Base-by-base conservation (phyloP, 2,888 invertebrate species). In the Plebejus melissa region DNA sequence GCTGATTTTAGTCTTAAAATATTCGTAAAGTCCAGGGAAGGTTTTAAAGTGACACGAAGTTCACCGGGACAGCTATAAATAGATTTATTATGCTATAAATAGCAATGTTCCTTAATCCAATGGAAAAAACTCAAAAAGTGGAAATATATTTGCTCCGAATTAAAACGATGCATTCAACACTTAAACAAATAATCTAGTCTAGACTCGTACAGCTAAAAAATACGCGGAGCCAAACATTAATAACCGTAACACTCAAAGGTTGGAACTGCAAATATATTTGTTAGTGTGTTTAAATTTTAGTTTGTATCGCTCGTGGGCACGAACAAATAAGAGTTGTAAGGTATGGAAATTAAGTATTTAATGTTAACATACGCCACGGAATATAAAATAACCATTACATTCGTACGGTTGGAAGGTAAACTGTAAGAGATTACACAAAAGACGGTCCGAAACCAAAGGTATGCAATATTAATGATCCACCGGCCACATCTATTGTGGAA, bases 401-500 rank as follows among this genome's bases (percentile, higher is more conserved):
- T 79, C 78, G 76, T 76, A 77, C 76, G 76, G 77, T 76, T 77
- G 77, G 76, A 78, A 78, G 50, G 82, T 84, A 85, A 84, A 84
- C 82, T 84, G 77, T 78, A 80, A 82, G 83, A 82, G 85, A 87
- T 86, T 86, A 82, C 84, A 88, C 83, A 84, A 89, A 87, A 86
- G 87, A 83, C 86, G 88, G 91, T 89, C 89, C 88, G 86, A 85
- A 85, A 82, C 86, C 85, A 84, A 86, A 85, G 79, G 79, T 81
- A 82, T 93, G 86, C 88, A 93, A 90, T 86, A 86, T 90, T 93
- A 90, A 92, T 91, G 88, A 85, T 79, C 77, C 80, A 80, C 85
- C 83, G 85, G 84, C 88, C 88, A 87, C 87, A 85, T 87, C 88
- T 88, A 91, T 92, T 93, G 93, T 93, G 86, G 86, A 88, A 90